Conservation (phyloP, 1,140 invertebrate species). For the Drosophila tristis region DNA sequence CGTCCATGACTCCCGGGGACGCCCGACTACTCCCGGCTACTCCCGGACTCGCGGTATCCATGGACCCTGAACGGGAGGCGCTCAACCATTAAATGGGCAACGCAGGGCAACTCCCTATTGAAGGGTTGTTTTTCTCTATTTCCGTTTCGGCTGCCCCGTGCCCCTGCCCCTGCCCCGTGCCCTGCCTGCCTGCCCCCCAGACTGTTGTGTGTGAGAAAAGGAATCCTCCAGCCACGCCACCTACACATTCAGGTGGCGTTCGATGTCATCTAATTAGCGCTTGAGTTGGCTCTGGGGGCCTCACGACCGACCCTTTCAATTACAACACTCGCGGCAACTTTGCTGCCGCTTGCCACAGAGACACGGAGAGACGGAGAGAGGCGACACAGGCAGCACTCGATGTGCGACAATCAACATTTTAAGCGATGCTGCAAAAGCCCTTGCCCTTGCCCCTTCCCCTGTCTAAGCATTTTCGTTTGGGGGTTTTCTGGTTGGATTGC, state of each 20-base stretch:
- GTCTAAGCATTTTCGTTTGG: constrained; percentile 36
- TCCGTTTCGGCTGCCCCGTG: constrained; percentile 10
- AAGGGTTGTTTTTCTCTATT: constrained; percentile 34
- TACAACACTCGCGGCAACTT: constrained; percentile 1
- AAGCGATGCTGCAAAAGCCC: constrained; percentile 17
- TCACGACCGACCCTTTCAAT: not conserved
- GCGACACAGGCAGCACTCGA: constrained; percentile 1
- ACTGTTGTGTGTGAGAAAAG: constrained; percentile 3
- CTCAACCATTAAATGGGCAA: constrained; percentile 43
- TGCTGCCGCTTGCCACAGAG: constrained; percentile 2
- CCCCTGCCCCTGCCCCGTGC: not conserved
- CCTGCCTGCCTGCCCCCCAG: constrained; percentile 1
- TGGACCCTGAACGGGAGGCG: not conserved
- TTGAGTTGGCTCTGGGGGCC: not conserved
- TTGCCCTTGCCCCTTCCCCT: not conserved
- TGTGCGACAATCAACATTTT: constrained; percentile 43
- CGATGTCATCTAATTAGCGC: constrained; percentile 30
- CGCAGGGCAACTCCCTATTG: not conserved
- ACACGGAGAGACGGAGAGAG: constrained; percentile 1
- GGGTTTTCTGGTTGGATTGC: constrained; percentile 26
- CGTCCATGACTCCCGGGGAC: constrained; percentile 8
- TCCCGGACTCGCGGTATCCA: too few relatives aligned
- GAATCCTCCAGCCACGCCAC: too few relatives aligned
- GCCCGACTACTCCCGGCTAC: too few relatives aligned
- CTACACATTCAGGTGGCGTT: constrained; percentile 11